Conservation (phyloP, 2,113 vertebrate species). For the Pluvialis apricaria region DNA sequence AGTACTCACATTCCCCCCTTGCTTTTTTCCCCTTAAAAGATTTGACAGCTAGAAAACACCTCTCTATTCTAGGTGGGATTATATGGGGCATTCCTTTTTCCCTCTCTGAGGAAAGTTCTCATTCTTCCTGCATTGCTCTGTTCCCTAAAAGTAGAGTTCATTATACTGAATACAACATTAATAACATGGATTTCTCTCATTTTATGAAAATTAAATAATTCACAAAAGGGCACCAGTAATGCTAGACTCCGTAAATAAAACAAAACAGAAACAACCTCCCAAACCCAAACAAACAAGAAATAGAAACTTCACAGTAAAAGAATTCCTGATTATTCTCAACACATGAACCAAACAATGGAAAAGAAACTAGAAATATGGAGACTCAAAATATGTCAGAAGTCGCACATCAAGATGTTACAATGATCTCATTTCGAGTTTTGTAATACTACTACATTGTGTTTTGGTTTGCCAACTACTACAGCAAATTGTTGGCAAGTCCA, state of each 20-base stretch:
- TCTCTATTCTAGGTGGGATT: background rate
- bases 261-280: background rate
- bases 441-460: background rate
- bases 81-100: background rate
- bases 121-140: background rate
- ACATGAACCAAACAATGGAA: background rate
- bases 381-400: background rate
- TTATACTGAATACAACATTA: background rate
- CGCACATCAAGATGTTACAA: background rate
- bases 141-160: background rate
- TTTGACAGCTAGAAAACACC: background rate
- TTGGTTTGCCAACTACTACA: background rate
- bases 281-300: background rate
- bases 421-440: background rate
- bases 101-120: background rate
- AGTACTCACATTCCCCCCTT: background rate
- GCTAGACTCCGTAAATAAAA: background rate
- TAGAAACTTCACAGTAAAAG: background rate
- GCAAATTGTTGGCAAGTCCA: background rate
- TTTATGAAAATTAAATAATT: background rate
- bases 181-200: background rate
- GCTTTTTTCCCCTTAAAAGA: background rate
- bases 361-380: background rate
- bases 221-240: background rate
- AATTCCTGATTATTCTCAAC: background rate